Evolutionary conservation across 2,888 invertebrate genomes (phyloP).

Genomic region (Acronicta alni): DNA sequence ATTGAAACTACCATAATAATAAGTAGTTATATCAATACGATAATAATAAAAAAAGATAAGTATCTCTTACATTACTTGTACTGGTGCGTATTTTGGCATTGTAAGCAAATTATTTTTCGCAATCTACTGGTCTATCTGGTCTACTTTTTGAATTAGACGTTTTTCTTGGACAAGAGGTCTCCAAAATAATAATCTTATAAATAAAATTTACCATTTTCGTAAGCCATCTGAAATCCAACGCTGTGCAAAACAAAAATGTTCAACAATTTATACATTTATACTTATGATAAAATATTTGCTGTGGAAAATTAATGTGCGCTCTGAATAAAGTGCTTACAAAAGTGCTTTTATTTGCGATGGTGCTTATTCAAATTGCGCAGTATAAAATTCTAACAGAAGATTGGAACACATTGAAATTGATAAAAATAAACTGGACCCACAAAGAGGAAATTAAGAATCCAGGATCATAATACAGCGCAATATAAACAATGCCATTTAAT

Average conservation of each 20-base stretch:
- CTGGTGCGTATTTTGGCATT: too few species aligned
- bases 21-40: too few species aligned
- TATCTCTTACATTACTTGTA: too few species aligned
- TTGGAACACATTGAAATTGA: slow-evolving; percentile 1
- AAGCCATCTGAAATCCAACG: slow-evolving; percentile 87
- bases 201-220: slow-evolving; percentile 78
- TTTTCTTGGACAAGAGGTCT: background rate
- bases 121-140: too few species aligned
- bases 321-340: slow-evolving; percentile 46
- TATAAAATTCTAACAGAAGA: slow-evolving; percentile 13
- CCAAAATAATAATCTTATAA: slow-evolving; percentile 39
- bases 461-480: slow-evolving; percentile 1
- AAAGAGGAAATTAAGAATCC: background rate
- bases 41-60: too few species aligned
- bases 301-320: slow-evolving; percentile 58
- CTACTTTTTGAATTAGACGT: too few species aligned
- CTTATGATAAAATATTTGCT: slow-evolving; percentile 48
- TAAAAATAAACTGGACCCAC: background rate
- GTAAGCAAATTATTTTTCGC: too few species aligned
- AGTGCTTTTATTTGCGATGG: slow-evolving; percentile 36
- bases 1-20: too few species aligned
- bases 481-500: slow-evolving; percentile 29
- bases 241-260: slow-evolving; percentile 82
- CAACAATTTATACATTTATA: slow-evolving; percentile 56
- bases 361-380: slow-evolving; percentile 44